phyloP scores from a whole-genome alignment of 1,140 invertebrate species.

The Ditylenchus dipsaci region DNA sequence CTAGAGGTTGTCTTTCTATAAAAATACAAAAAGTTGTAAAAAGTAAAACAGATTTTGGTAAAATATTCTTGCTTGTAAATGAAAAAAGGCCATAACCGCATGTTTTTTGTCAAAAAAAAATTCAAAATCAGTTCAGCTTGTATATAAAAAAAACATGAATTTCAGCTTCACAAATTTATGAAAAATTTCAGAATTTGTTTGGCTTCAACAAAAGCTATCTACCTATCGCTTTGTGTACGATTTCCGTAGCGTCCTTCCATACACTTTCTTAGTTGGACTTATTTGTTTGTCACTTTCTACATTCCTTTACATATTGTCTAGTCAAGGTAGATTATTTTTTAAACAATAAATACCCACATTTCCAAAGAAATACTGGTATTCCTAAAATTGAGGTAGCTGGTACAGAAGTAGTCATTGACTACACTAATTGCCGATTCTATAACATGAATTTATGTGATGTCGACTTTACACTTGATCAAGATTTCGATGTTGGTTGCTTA shows the following conservation, averaged over 20 bases:
- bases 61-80: no score
- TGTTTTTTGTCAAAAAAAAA: neutral
- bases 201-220: constrained; percentile 1
- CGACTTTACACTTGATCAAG: neutral
- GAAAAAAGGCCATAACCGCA: no score
- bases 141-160: no score
- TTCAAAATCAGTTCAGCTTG: no score
- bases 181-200: neutral
- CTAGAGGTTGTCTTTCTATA: neutral
- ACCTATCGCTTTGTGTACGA: neutral
- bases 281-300: neutral
- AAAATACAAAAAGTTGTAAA: no score
- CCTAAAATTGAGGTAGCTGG: neutral
- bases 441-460: neutral
- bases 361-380: neutral
- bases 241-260: neutral
- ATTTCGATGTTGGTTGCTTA: neutral
- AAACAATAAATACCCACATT: neutral
- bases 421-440: neutral
- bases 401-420: neutral
- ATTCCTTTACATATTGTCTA: neutral
- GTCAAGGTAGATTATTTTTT: neutral
- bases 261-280: neutral
- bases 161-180: neutral
- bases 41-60: no score